phyloP scores from a whole-genome alignment of 2,888 invertebrate genomes.

The Eristalinus sepulchralis region DNA sequence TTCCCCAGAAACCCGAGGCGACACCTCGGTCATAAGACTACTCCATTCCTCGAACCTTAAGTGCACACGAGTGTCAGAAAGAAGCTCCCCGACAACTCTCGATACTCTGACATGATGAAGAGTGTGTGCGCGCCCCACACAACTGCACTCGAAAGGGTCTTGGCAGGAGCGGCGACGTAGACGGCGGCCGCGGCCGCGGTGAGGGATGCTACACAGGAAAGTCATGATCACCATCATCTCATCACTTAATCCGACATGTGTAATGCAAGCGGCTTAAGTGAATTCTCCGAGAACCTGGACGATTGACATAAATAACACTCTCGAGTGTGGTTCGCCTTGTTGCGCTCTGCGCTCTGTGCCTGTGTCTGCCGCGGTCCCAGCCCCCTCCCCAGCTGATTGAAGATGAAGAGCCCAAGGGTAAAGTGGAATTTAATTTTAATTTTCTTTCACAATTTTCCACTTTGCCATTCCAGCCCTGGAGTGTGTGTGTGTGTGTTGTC shows the following conservation, averaged over 20 bases:
- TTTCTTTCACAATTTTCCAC: slow-evolving; percentile 46
- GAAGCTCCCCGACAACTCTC: slow-evolving; percentile 5
- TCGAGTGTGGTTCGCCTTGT: slow-evolving; percentile 6
- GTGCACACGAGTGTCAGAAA: slow-evolving; percentile 27
- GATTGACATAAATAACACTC: slow-evolving; percentile 35
- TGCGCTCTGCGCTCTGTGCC: neutral
- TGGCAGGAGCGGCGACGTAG: neutral
- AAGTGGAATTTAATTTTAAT: slow-evolving; percentile 50
- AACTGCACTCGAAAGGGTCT: slow-evolving; percentile 37
- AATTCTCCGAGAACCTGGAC: slow-evolving; percentile 16
- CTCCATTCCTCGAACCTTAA: slow-evolving; percentile 8
- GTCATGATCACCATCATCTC: slow-evolving; percentile 29
- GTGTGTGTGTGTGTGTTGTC: too few relatives aligned
- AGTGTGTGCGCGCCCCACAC: slow-evolving; percentile 1
- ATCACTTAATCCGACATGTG: slow-evolving; percentile 58
- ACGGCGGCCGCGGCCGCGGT: neutral
- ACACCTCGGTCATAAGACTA: neutral
- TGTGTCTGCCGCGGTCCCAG: neutral
- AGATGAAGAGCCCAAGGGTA: slow-evolving; percentile 15
- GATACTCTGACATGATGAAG: slow-evolving; percentile 39
- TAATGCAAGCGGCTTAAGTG: slow-evolving; percentile 30
- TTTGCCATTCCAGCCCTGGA: slow-evolving; percentile 5
- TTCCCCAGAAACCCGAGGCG: neutral
- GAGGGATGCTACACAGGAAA: neutral
- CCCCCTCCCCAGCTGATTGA: neutral